A percentile compares a stretch with the other conserved stretches of the same genome.
Evolutionary conservation across 2,888 invertebrate species (phyloP).

Genomic region (Drosophila robusta): DNA sequence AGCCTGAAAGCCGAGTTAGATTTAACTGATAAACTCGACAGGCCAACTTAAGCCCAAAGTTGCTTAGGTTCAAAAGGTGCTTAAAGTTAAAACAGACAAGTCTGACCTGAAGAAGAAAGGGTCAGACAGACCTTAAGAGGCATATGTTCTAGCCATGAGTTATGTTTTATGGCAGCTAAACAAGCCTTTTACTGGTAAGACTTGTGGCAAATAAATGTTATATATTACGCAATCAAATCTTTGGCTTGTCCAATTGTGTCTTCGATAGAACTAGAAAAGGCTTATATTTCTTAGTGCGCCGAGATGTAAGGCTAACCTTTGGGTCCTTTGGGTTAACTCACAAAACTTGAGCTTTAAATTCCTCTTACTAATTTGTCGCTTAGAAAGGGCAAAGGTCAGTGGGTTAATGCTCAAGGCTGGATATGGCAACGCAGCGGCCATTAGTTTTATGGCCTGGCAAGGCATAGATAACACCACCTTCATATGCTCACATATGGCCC

Average conservation of each 20-base stretch:
- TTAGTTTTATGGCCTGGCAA: conserved; percentile 56
- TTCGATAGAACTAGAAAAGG: neutral
- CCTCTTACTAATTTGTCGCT: conserved; percentile 7
- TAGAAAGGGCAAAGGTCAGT: conserved; percentile 10
- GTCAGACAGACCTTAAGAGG: no score
- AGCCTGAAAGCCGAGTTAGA: conserved; percentile 5
- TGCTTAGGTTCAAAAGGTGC: neutral
- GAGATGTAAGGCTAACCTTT: neutral
- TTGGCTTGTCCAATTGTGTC: no score
- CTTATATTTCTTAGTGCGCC: neutral
- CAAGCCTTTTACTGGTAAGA: no score
- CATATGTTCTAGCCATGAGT: no score
- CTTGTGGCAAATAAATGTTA: no score
- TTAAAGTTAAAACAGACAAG: neutral
- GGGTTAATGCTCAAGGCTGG: conserved; percentile 16
- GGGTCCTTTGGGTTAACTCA: neutral
- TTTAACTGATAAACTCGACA: neutral
- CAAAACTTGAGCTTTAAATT: neutral
- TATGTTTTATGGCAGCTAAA: no score
- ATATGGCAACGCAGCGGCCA: conserved; percentile 34
- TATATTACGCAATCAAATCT: neutral
- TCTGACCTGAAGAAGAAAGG: no score
- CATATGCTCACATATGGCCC: conserved; percentile 54
- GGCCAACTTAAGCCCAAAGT: neutral
- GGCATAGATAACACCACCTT: conserved; percentile 48